phyloP scores from a whole-genome alignment of 2,888 invertebrate genomes.

The Acanthosepion esculentum region DNA sequence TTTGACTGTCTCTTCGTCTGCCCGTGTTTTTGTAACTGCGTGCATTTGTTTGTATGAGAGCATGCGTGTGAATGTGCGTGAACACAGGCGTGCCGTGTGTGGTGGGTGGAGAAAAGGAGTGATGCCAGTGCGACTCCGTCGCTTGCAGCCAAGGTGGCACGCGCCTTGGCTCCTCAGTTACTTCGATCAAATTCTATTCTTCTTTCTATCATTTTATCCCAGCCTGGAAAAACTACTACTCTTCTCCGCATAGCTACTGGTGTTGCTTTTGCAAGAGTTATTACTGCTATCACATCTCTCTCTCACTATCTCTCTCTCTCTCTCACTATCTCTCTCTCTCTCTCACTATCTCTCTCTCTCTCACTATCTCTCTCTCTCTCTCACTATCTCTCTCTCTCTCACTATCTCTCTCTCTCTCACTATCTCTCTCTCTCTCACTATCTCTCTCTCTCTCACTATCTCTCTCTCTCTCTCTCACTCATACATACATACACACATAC shows the following conservation, averaged over 20 bases:
- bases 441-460: not conserved
- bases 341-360: not conserved
- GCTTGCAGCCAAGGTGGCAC: slow-evolving; percentile 33
- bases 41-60: not conserved
- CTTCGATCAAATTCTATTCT: not conserved
- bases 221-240: not conserved
- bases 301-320: not conserved
- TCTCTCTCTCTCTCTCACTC: not conserved
- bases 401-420: not conserved
- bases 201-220: not conserved
- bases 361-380: not conserved
- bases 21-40: not conserved
- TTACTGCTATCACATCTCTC: not conserved
- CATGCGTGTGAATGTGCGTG: too few species aligned
- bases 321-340: not conserved
- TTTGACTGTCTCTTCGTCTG: not conserved
- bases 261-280: not conserved
- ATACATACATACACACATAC: too few species aligned
- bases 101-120: not conserved
- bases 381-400: not conserved
- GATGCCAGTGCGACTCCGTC: not conserved
- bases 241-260: not conserved
- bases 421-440: too few species aligned
- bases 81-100: not conserved
- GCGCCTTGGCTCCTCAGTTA: not conserved